phyloP scores from a whole-genome alignment of 2,113 vertebrate species.

The Gymnobelideus leadbeateri region DNA sequence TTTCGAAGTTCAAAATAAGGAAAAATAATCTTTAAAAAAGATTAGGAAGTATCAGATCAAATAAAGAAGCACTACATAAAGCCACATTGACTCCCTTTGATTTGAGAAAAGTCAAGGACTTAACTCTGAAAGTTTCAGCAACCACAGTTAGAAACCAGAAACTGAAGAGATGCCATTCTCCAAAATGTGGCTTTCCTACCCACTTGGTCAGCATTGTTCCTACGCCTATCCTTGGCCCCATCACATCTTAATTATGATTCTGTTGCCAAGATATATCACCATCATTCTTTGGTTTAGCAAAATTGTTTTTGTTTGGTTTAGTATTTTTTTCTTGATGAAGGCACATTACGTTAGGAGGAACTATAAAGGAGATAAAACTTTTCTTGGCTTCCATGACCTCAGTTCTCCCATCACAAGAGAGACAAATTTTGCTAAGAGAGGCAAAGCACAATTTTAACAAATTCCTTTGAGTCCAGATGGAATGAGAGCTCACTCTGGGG shows the following conservation, averaged over 20 bases:
- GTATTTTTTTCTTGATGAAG: constrained; percentile 19
- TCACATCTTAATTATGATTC: neutral
- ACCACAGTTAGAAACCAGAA: neutral
- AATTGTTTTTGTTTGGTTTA: neutral
- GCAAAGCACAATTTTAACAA: constrained; percentile 67
- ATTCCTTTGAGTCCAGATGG: constrained; percentile 60
- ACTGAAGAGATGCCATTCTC: neutral
- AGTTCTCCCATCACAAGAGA: constrained; percentile 50
- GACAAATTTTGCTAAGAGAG: constrained; percentile 56
- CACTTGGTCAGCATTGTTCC: neutral
- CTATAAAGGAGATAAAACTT: constrained; percentile 17
- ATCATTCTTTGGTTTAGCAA: constrained; percentile 1
- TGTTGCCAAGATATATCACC: neutral
- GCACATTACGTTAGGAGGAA: constrained; percentile 54
- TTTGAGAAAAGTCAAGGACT: neutral
- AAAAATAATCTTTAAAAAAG: neutral
- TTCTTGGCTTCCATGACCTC: constrained; percentile 43
- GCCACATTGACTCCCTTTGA: neutral
- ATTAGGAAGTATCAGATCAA: neutral
- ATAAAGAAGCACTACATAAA: neutral
- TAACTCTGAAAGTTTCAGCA: neutral
- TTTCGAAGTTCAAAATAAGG: neutral
- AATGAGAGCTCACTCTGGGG: neutral
- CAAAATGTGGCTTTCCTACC: neutral
- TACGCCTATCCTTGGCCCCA: neutral